Evolutionary conservation across 1,140 invertebrate genomes (phyloP).

Genomic region (Drosophila kikkawai): DNA sequence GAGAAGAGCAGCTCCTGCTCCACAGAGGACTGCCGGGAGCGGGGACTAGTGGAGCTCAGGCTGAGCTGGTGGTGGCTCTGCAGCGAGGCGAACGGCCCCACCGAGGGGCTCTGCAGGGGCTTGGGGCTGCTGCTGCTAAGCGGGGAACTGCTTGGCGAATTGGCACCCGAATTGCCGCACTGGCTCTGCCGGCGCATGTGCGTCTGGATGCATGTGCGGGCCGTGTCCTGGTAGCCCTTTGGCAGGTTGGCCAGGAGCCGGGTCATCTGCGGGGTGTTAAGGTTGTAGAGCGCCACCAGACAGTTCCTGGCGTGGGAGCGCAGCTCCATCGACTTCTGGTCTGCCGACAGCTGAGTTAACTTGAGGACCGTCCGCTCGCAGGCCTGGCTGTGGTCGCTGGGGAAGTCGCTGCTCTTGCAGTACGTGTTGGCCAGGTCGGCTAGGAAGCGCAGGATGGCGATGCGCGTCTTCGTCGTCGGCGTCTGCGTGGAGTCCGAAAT

Average conservation of each 20-base stretch:
- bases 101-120: conserved; percentile 81
- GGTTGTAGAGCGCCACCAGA: conserved; percentile 94
- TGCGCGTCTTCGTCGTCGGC: conserved; percentile 93
- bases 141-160: conserved; percentile 81
- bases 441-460: conserved; percentile 91
- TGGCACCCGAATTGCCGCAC: conserved; percentile 86
- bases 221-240: conserved; percentile 92
- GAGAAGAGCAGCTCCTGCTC: conserved; percentile 89
- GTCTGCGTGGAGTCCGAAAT: conserved; percentile 95
- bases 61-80: conserved; percentile 69
- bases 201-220: conserved; percentile 93
- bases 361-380: conserved; percentile 89
- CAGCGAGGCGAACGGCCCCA: conserved; percentile 78
- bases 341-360: conserved; percentile 88
- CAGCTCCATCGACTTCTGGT: conserved; percentile 92
- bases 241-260: conserved; percentile 93
- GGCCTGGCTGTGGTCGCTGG: conserved; percentile 85
- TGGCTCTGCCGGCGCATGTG: conserved; percentile 89
- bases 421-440: conserved; percentile 89
- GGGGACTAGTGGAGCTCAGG: conserved; percentile 80
- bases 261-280: conserved; percentile 93
- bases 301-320: conserved; percentile 91
- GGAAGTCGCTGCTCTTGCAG: conserved; percentile 86
- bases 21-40: conserved; percentile 82
- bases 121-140: conserved; percentile 84